Evolutionary conservation across 2,797 vertebrate species (phyloP).

Genomic region (Natrix natrix): DNA sequence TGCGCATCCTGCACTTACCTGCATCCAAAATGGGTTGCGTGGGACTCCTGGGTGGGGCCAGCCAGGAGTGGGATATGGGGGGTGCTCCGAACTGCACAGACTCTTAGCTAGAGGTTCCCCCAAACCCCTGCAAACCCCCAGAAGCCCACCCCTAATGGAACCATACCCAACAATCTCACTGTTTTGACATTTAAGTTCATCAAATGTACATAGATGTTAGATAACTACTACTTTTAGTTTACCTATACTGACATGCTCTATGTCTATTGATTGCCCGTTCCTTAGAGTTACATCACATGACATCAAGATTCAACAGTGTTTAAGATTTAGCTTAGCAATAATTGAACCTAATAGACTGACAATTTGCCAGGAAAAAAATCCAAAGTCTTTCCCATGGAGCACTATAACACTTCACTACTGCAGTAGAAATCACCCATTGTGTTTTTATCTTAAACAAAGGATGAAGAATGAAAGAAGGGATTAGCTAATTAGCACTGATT

Average conservation of each 20-base stretch:
- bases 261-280: neutral
- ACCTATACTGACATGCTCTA: neutral
- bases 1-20: too few relatives aligned
- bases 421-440: neutral
- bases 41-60: too few relatives aligned
- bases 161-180: neutral
- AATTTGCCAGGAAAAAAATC: neutral
- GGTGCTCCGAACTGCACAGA: too few relatives aligned
- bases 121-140: too few relatives aligned
- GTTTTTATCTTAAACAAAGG: neutral
- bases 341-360: neutral
- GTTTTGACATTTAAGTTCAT: neutral
- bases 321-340: neutral
- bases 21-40: too few relatives aligned
- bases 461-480: neutral
- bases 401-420: neutral
- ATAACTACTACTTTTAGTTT: neutral
- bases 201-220: neutral
- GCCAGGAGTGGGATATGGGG: too few relatives aligned
- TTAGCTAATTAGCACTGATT: neutral
- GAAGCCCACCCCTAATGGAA: neutral
- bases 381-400: neutral
- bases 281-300: neutral
- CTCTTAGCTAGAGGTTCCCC: too few relatives aligned
- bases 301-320: neutral